Evolutionary conservation across 2,888 invertebrate species (phyloP), one percentile per base, ranked within the genome.

Genomic region (Bursaphelenchus okinawaensis): DNA sequence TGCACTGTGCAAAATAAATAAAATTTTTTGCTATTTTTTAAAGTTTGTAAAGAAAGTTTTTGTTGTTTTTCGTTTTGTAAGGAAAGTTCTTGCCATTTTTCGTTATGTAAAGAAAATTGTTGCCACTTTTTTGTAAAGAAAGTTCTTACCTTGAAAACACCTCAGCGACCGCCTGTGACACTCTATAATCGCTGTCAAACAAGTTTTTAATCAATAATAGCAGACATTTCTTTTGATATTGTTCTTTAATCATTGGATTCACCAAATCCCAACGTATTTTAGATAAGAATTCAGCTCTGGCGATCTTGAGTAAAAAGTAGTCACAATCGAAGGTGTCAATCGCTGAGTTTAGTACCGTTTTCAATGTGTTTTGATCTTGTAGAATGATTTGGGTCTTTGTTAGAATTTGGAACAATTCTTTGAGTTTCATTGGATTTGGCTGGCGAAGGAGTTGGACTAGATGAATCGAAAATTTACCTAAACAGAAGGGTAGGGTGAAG

Each of bases 251-350:
- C 7, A 54, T n/a, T n/a, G 62, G 9, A 4, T 23, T 55, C 23
- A 66, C 24, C 9, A 27, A 26, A 0, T 57, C 60, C 74, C 74
- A 74, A 19, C 50, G 31, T 19, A 74, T 69, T 24, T 50, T 55
- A 22, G 74, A 24, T 7, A 74, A 26, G 40, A 74, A 71, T 28
- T 74, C 69, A 22, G 64, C 71, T 8, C 69, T 63, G 3, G 68
- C 54, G 12, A 64, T 70, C 63, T 69, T 69, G n/a, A 69, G 61
- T 40, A 69, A 52, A 55, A 69, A 69, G 52, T 69, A 69, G 50
- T 71, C 66, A 31, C 65, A 59, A 4, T 70, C 63, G 9, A 27
- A 16, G 16, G 66, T 52, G 1, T 40, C 28, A 31, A 69, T 71
- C 9, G 66, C 66, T 22, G 27, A 50, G 27, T 68, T 69, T 2